A percentile compares a stretch with the other conserved stretches of the same genome.
These are phyloP conservation scores for Hirundichthys speculiger DNA, from an alignment of 2,113 vertebrate species.

Conservation along the genomic window DNA sequence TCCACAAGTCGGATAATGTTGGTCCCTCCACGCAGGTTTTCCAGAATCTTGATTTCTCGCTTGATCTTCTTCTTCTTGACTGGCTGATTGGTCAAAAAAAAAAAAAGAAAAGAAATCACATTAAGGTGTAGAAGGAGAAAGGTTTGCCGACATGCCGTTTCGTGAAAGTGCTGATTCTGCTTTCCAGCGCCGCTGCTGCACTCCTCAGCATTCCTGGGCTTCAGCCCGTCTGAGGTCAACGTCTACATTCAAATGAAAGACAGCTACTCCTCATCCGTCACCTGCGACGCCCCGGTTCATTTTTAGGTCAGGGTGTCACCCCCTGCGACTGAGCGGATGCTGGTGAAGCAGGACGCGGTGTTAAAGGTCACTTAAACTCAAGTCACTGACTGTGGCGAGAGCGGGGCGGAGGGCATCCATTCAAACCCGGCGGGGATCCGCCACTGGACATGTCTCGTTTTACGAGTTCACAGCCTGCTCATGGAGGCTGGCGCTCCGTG, in stretches of 20 bases:
- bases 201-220: conserved; percentile 12
- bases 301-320: conserved; percentile 1
- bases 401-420: too few species aligned
- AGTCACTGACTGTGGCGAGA: background rate
- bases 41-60: conserved; percentile 98
- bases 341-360: background rate
- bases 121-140: background rate
- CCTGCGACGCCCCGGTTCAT: background rate
- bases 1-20: conserved; percentile 98
- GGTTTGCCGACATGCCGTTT: background rate
- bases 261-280: conserved; percentile 19
- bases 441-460: too few species aligned
- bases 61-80: conserved; percentile 99
- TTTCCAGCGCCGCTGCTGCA: conserved; percentile 1
- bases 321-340: background rate
- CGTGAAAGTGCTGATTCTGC: conserved; percentile 15
- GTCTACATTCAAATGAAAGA: conserved; percentile 6
- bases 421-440: too few species aligned
- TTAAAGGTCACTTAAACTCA: background rate
- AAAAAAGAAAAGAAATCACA: background rate
- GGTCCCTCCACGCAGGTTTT: conserved; percentile 96
- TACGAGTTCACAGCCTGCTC: too few species aligned
- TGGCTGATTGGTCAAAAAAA: conserved; percentile 79
- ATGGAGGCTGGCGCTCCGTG: too few species aligned
- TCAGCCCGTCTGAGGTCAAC: background rate